Conservation (phyloP, 2,113 vertebrate genomes). For the Psophia crepitans region DNA sequence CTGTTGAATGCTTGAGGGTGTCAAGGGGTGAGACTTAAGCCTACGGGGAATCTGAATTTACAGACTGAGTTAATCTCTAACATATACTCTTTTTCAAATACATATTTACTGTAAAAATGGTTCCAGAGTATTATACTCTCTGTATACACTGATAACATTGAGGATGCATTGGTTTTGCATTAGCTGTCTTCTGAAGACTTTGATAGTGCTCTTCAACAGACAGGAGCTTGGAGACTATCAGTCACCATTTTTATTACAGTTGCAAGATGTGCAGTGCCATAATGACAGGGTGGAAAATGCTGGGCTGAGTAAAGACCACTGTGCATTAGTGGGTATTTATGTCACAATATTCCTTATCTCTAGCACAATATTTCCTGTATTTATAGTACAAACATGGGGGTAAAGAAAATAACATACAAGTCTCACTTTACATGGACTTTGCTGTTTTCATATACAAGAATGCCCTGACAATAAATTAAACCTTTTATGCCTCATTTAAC, state of each 20-base stretch:
- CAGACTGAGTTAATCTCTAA: neutral
- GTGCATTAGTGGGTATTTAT: neutral
- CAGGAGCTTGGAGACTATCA: neutral
- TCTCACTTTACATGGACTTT: neutral
- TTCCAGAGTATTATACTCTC: neutral
- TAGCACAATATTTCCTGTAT: neutral
- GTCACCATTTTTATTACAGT: neutral
- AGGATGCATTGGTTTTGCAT: neutral
- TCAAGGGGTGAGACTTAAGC: neutral
- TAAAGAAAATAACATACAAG: neutral
- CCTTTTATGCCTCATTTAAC: neutral
- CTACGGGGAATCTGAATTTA: neutral
- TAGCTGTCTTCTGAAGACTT: neutral
- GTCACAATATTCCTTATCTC: neutral
- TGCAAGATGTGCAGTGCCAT: neutral
- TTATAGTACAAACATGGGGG: neutral
- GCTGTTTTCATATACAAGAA: neutral
- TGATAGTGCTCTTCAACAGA: neutral
- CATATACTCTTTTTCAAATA: neutral
- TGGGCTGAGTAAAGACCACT: neutral
- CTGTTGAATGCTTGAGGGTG: neutral
- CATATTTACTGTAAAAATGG: neutral
- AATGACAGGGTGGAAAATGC: neutral
- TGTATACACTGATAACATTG: neutral
- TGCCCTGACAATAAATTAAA: neutral